Evolutionary conservation across 2,797 vertebrate species (phyloP), one percentile per base, ranked within the genome.

Genomic region (Amblyraja radiata): DNA sequence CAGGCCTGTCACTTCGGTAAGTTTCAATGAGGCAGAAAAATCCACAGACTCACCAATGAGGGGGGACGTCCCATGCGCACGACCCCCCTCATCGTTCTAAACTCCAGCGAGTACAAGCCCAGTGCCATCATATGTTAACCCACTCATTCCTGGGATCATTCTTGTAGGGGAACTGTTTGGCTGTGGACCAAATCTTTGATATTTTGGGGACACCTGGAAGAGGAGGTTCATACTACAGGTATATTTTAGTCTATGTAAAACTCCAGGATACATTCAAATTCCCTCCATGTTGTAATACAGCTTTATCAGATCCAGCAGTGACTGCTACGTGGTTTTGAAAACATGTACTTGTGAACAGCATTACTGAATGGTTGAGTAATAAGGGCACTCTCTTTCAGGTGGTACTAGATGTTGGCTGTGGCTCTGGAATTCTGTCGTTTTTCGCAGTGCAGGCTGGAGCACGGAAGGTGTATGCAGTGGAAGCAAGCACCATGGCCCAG

Each of bases 401-500:
- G 9, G 97, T 99, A 58, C 96, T 99, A 80, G 98, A 99, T 7
- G 98, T 99, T 0, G 98, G 98, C 93, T 99, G 98, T 58, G 98
- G 98, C 93, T 99, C 98, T 0, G 98, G 98, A 18, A 99, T 99
- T 95, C 97, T 99, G 63, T 99, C 98, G 0, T 99, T 99, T 96
- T 99, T 99, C 4, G 98, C 98, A 0, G 98, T 97, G 23, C 98
- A 99, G 93, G 98, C 98, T 0, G 98, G 98, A 54, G 98, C 98
- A 0, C 96, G 98, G 93, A 99, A 99, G 94, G 97, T 99, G 88
- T 99, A 99, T 0, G 98, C 98, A 0, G 98, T 99, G 94, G 98
- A 99, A 94, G 98, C 98, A 94, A 99, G 98, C 95, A 98, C 97
- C 93, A 99, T 99, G 98, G 98, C 98, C 0, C 98, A 99, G 95